Evolutionary conservation across 2,888 invertebrate species (phyloP).

Genomic region (Lochmaea capreae): DNA sequence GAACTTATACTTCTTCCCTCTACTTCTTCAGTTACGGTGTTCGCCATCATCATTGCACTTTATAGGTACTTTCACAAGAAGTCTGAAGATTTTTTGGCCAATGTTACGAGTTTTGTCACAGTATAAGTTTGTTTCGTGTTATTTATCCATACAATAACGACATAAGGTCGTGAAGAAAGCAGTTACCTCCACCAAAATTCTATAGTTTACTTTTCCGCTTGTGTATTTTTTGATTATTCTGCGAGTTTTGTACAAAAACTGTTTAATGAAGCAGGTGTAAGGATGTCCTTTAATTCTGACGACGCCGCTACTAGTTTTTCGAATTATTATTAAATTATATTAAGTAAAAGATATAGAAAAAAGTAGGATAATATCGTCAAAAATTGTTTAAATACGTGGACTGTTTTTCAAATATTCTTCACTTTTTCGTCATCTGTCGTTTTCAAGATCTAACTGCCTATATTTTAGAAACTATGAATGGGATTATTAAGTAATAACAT

Average conservation of each 20-base stretch:
- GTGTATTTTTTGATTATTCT: neutral
- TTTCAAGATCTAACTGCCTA: too few relatives aligned
- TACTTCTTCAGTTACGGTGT: conserved; percentile 6
- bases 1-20: conserved; percentile 32
- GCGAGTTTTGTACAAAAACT: conserved; percentile 16
- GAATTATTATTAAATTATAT: conserved; percentile 41
- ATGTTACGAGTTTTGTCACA: conserved; percentile 1
- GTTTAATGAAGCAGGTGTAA: conserved; percentile 34
- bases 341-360: conserved; percentile 16
- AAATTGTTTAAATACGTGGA: too few relatives aligned
- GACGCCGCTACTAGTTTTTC: conserved; percentile 19
- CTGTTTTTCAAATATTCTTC: too few relatives aligned
- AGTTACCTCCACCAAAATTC: neutral
- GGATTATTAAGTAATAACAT: too few relatives aligned
- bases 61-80: conserved; percentile 23
- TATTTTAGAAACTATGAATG: too few relatives aligned
- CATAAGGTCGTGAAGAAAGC: neutral
- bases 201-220: neutral
- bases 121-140: neutral
- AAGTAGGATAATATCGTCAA: too few relatives aligned
- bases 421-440: too few relatives aligned
- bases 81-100: conserved; percentile 7
- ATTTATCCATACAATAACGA: neutral
- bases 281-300: conserved; percentile 31
- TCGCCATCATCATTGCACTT: conserved; percentile 24